Conservation (phyloP, 2,888 invertebrate genomes). For the Drosophila subsilvestris region DNA sequence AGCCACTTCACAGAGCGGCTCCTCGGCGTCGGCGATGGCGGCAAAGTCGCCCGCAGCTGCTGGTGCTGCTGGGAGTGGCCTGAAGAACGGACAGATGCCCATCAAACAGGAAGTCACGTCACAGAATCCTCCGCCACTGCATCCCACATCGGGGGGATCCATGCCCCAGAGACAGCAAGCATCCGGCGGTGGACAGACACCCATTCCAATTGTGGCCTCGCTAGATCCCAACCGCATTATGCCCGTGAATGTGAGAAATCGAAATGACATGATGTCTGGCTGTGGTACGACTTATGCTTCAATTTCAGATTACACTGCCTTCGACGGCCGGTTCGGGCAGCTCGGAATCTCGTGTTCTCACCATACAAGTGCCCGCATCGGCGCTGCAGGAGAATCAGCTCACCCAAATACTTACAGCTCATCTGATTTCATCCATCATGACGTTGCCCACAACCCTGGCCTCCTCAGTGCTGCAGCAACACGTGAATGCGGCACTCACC, state of each 20-base stretch:
- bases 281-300: neutral
- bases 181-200: slow-evolving; percentile 62
- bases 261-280: neutral
- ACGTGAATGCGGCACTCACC: slow-evolving; percentile 92
- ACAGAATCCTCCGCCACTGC: slow-evolving; percentile 80
- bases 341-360: slow-evolving; percentile 89
- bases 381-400: slow-evolving; percentile 90
- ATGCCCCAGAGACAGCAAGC: slow-evolving; percentile 74
- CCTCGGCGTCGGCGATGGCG: slow-evolving; percentile 34
- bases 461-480: slow-evolving; percentile 93
- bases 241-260: slow-evolving; percentile 85
- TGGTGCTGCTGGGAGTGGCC: slow-evolving; percentile 37
- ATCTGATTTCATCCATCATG: slow-evolving; percentile 95
- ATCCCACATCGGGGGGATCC: slow-evolving; percentile 70
- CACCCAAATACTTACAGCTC: slow-evolving; percentile 91
- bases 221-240: slow-evolving; percentile 86
- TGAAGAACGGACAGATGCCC: slow-evolving; percentile 68
- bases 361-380: slow-evolving; percentile 95
- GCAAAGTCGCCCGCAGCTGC: slow-evolving; percentile 49
- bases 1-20: slow-evolving; percentile 69
- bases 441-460: slow-evolving; percentile 92
- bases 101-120: slow-evolving; percentile 76
- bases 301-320: slow-evolving; percentile 89
- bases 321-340: slow-evolving; percentile 90
- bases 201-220: slow-evolving; percentile 84